Base-by-base conservation (phyloP, 2,113 vertebrate genomes). In the Dendropsophus ebraccatus region DNA sequence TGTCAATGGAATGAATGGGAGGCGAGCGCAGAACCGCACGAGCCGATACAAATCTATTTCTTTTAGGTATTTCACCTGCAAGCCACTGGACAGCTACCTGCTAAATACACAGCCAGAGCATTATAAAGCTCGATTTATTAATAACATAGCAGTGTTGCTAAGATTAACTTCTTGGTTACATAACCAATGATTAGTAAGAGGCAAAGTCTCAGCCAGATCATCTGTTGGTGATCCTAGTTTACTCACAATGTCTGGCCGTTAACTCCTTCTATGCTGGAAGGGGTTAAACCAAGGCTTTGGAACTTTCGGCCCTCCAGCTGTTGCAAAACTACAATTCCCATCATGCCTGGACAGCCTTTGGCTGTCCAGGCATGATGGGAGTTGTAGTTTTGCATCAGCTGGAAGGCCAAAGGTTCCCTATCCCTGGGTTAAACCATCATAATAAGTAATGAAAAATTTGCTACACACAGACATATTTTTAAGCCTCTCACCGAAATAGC, bases 91-190 rank as follows among this genome's bases (percentile, higher is more conserved):
- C 65, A 56, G 49, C 45, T 28, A 21, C 35, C 52, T 74, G 52
- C 67, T 60, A 81, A 81, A 81, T 32, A 47, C 75, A 13, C 75
- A 30, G 30, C 28, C 23, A 19, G 19, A 70, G 62, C 54, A 32
- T 74, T 86, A 60, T 62, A 69, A 60, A 74, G 50, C n/a, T 74
- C 45, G 52, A 56, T 81, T 56, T 86, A 81, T 86, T 86, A 86
- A 86, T 86, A 86, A 86, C 85, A 74, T 73, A 62, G 85, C 54
- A 28, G 70, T 70, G 67, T 86, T 86, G 85, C 85, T 81, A 86
- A 86, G 85, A 86, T 86, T 81, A 86, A 86, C 56, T 70, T 81
- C 79, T 81, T 86, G 85, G 79, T 86, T 86, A 81, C 78, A 74
- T 86, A 86, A 86, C 85, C 10, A 37, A 86, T 86, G 85, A 86